Conservation (phyloP, 1,140 invertebrate species). For the Listronotus oregonensis region DNA sequence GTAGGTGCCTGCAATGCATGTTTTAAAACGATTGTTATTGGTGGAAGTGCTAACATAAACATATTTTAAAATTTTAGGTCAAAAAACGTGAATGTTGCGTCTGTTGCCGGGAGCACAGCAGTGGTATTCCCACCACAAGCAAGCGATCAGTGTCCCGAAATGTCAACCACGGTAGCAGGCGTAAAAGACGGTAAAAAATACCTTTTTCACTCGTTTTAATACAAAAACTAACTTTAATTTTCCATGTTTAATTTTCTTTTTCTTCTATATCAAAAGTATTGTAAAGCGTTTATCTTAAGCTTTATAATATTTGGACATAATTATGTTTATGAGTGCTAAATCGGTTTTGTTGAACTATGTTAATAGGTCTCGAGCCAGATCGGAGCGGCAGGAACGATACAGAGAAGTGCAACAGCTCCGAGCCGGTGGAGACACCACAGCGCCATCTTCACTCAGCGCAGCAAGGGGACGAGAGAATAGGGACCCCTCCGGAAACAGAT, state of each 20-base stretch:
- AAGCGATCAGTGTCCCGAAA: slow-evolving; percentile 30
- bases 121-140: slow-evolving; percentile 34
- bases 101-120: slow-evolving; percentile 60
- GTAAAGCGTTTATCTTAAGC: too few relatives aligned
- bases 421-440: slow-evolving; percentile 36
- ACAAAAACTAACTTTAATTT: too few relatives aligned
- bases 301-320: background rate
- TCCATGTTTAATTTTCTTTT: too few relatives aligned
- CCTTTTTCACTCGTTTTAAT: too few relatives aligned
- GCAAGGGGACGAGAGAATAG: slow-evolving; percentile 27
- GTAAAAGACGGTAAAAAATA: slow-evolving; percentile 40
- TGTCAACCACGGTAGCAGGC: slow-evolving; percentile 49
- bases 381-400: slow-evolving; percentile 25
- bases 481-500: slow-evolving; percentile 22
- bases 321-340: background rate
- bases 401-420: slow-evolving; percentile 20
- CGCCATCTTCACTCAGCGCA: slow-evolving; percentile 28
- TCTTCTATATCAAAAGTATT: too few relatives aligned
- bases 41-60: background rate
- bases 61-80: slow-evolving; percentile 40
- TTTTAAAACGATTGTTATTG: background rate
- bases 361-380: slow-evolving; percentile 21
- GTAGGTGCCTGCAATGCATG: background rate
- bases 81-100: slow-evolving; percentile 64
- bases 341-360: background rate